phyloP scores from a whole-genome alignment of 1,140 invertebrate species.

The Cardiocondyla obscurior region DNA sequence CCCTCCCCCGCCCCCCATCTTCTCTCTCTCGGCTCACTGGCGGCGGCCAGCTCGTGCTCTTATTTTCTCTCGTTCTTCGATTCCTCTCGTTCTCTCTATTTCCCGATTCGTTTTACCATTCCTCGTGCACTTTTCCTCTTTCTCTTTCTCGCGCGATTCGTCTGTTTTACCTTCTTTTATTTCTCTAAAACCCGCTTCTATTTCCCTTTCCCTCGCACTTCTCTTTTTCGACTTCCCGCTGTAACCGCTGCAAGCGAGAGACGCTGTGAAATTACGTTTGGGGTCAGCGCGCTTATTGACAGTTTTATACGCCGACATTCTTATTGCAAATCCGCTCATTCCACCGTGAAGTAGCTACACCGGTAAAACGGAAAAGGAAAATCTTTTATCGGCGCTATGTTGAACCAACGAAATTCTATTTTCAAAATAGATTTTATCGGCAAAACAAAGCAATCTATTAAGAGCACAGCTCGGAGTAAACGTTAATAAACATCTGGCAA shows the following conservation, averaged over 20 bases:
- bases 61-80: constrained; percentile 59
- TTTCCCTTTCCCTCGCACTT: constrained; percentile 23
- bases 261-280: constrained; percentile 72
- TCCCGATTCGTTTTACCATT: constrained; percentile 57
- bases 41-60: constrained; percentile 36
- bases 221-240: constrained; percentile 17
- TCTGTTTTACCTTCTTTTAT: constrained; percentile 23
- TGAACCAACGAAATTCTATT: constrained; percentile 25
- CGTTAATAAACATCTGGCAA: not conserved
- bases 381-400: constrained; percentile 34
- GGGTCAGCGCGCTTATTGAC: constrained; percentile 77
- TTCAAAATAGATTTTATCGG: constrained; percentile 37
- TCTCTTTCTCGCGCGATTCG: constrained; percentile 6
- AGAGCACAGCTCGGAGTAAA: not conserved
- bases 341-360: constrained; percentile 49
- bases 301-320: constrained; percentile 75
- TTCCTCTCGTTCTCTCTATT: constrained; percentile 54
- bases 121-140: constrained; percentile 26
- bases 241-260: constrained; percentile 60
- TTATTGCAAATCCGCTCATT: constrained; percentile 74
- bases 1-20: not conserved
- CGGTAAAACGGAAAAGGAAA: constrained; percentile 26
- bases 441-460: constrained; percentile 18
- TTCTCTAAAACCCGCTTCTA: constrained; percentile 12
- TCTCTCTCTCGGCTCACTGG: not conserved